phyloP scores from a whole-genome alignment of 1,140 invertebrate species.

The Grapholita molesta region DNA sequence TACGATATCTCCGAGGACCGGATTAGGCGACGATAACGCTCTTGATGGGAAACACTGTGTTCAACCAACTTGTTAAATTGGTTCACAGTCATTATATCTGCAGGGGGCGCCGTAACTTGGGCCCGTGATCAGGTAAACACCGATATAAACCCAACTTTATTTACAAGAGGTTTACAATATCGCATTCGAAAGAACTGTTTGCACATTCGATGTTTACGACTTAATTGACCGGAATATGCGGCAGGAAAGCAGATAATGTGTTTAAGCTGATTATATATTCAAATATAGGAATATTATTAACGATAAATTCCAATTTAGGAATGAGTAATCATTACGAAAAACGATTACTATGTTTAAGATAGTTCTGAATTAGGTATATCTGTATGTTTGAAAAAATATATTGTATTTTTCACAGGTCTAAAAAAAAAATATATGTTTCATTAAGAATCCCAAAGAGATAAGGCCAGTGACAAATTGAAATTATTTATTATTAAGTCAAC shows the following conservation, averaged over 20 bases:
- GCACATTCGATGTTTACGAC: slow-evolving; percentile 1
- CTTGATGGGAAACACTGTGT: slow-evolving; percentile 58
- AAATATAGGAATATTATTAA: background rate
- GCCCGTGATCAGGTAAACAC: slow-evolving; percentile 38
- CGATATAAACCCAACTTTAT: slow-evolving; percentile 39
- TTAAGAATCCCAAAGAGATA: no score
- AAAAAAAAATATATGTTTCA: no score
- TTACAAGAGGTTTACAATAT: slow-evolving; percentile 23
- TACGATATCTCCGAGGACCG: slow-evolving; percentile 66
- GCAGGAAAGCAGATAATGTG: background rate
- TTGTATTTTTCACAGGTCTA: background rate
- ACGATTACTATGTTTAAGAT: no score
- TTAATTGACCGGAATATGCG: background rate
- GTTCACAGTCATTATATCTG: slow-evolving; percentile 53
- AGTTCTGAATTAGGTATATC: no score
- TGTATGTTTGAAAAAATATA: background rate
- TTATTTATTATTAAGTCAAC: no score
- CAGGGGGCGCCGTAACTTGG: slow-evolving; percentile 46
- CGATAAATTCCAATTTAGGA: no score
- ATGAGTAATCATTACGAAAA: no score
- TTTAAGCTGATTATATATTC: background rate
- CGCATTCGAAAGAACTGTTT: slow-evolving; percentile 13
- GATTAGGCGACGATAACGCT: slow-evolving; percentile 69
- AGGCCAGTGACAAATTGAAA: no score
- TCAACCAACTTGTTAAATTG: slow-evolving; percentile 61